These are phyloP conservation scores for Verasper variegatus DNA, from an alignment of 2,113 vertebrate species.

Conservation along the genomic window DNA sequence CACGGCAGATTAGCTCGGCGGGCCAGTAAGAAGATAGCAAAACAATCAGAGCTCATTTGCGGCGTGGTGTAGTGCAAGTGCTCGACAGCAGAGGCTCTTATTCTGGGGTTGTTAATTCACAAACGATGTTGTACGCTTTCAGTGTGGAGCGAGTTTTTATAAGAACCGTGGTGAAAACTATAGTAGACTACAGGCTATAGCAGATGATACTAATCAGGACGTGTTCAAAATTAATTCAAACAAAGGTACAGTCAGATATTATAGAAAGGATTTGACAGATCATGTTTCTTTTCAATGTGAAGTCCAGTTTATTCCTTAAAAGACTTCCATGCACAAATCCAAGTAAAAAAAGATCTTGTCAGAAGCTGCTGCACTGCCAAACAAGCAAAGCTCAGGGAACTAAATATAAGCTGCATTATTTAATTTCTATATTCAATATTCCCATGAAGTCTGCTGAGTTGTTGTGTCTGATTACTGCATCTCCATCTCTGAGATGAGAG, in stretches of 20 bases:
- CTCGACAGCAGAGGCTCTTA: slow-evolving; percentile 26
- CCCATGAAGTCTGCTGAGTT: background rate
- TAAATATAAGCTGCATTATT: background rate
- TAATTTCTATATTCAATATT: slow-evolving; percentile 2
- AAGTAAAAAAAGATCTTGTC: background rate
- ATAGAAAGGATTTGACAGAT: too few relatives aligned
- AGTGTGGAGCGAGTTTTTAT: background rate
- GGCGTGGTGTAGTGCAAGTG: slow-evolving; percentile 22
- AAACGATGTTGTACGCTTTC: background rate
- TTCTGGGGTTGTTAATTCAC: slow-evolving; percentile 15
- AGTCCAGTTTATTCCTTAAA: background rate
- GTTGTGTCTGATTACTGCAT: slow-evolving; percentile 4
- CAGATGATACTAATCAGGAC: background rate
- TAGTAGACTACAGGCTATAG: background rate
- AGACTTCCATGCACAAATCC: background rate
- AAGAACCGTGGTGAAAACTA: background rate
- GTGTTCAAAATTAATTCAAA: too few relatives aligned
- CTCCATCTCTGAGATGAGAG: too few relatives aligned
- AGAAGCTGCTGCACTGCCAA: background rate
- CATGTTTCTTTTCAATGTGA: too few relatives aligned
- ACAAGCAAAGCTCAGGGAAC: background rate
- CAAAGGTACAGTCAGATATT: background rate
- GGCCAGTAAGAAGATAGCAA: slow-evolving; percentile 50
- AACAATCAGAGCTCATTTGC: slow-evolving; percentile 61
- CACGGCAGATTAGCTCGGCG: slow-evolving; percentile 60